Evolutionary conservation across 2,113 vertebrate species (phyloP), one percentile per base, ranked within the genome.

Genomic region (Tichodroma muraria): DNA sequence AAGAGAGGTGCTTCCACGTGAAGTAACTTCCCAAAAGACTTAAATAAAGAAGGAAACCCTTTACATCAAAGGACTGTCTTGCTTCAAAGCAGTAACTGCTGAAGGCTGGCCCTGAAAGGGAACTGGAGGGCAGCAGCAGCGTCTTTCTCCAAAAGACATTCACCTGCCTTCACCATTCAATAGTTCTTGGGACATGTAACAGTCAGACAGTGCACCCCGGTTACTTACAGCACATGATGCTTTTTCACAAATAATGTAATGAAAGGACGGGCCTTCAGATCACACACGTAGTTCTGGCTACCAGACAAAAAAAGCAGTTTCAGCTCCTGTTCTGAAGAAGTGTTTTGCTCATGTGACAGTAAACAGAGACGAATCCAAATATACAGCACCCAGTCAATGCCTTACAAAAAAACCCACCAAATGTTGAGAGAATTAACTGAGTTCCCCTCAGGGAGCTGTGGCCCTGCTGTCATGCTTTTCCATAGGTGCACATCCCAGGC

Each of bases 401-500:
- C 68, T 56, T 24, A 27, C 45, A 35, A 9, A 56, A 49, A 75
- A 69, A 0, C 13, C 15, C 45, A 70, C 14, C 13, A 42, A 30
- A 49, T 5, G 13, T 9, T 28, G 25, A 10, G 17, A 12, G 24
- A 60, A 44, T 56, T 13, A 56, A 53, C 4, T 1, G 1, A 6
- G 20, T 0, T 56, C 45, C 50, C 40, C n/a, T 14, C 45, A 37
- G 10, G 11, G 27, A 71, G 50, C 30, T 75, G 57, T 13, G 10
- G 35, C 63, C 23, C 25, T 35, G 27, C 38, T 72, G 25, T 23
- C 8, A 0, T 4, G 10, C 40, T 61, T 44, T 80, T 31, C 78
- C 33, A 18, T 0, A 57, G 11, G 18, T 4, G 7, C 11, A n/a
- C 0, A 0, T 23, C 60, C 21, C 77, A 68, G 66, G 53, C 42